A percentile compares a stretch with the other conserved stretches of the same genome.
Conservation (phyloP, 2,888 invertebrate genomes). For the Caenorhabditis imperialis region DNA sequence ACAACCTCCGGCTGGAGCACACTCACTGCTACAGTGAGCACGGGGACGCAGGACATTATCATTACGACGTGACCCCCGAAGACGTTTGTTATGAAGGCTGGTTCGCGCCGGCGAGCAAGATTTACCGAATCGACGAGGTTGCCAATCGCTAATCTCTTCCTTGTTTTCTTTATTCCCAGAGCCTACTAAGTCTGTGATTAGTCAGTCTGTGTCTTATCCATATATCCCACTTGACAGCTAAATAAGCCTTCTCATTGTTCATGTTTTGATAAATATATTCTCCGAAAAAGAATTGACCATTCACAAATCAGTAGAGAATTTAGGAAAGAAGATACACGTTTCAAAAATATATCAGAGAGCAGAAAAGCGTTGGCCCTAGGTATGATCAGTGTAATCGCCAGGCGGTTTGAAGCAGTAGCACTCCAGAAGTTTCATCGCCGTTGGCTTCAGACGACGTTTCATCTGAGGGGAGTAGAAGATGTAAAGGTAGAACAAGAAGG, state of each 20-base stretch:
- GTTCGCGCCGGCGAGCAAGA: constrained; percentile 84
- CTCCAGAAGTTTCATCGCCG: constrained; percentile 74
- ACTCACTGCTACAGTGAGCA: constrained; percentile 86
- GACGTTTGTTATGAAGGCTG: constrained; percentile 90
- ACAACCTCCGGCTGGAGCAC: constrained; percentile 92
- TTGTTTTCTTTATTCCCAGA: neutral
- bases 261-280: too few species aligned
- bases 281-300: too few species aligned
- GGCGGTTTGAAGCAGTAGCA: constrained; percentile 76
- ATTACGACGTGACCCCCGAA: constrained; percentile 92
- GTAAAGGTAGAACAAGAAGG: constrained; percentile 75
- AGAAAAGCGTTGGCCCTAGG: constrained; percentile 2
- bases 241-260: too few species aligned
- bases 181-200: constrained; percentile 8
- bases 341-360: constrained; percentile 18
- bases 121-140: constrained; percentile 81
- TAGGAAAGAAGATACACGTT: constrained; percentile 20
- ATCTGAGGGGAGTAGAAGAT: constrained; percentile 77
- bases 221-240: too few species aligned
- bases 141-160: constrained; percentile 13
- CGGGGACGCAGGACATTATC: constrained; percentile 86
- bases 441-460: constrained; percentile 72
- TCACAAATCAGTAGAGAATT: neutral
- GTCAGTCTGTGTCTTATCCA: too few species aligned
- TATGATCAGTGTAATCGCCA: constrained; percentile 57